A percentile compares a stretch with the other conserved stretches of the same genome.
These are phyloP conservation scores for Tanytarsus gracilentus DNA, from an alignment of 2,888 invertebrate species.

Conservation along the genomic window DNA sequence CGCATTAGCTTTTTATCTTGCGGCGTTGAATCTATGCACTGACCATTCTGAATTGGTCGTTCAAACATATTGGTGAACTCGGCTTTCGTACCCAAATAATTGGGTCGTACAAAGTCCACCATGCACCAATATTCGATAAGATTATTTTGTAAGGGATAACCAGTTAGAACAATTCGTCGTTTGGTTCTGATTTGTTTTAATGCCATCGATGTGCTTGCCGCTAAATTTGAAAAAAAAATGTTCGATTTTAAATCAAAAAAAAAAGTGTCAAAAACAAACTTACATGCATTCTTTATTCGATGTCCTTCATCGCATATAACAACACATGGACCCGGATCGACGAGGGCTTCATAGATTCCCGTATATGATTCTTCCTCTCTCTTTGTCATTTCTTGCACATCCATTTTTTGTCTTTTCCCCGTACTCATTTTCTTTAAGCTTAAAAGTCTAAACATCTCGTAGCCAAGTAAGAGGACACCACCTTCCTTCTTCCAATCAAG, in stretches of 20 bases:
- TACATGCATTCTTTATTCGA: slow-evolving; percentile 82
- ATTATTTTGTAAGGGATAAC: slow-evolving; percentile 97
- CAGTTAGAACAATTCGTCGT: slow-evolving; percentile 89
- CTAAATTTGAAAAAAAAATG: slow-evolving; percentile 37
- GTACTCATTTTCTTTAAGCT: slow-evolving; percentile 72
- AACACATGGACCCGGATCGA: slow-evolving; percentile 86
- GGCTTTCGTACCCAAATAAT: slow-evolving; percentile 91
- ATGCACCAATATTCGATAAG: slow-evolving; percentile 96
- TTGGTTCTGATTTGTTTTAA: slow-evolving; percentile 91
- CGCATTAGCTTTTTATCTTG: slow-evolving; percentile 90
- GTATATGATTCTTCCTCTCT: slow-evolving; percentile 67
- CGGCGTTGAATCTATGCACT: slow-evolving; percentile 93
- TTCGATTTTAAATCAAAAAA: not conserved
- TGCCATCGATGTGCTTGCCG: slow-evolving; percentile 91
- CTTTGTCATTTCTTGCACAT: too few relatives aligned
- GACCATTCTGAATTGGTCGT: slow-evolving; percentile 95
- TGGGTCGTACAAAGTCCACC: slow-evolving; percentile 97
- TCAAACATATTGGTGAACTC: slow-evolving; percentile 99
- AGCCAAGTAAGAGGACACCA: slow-evolving; percentile 92
- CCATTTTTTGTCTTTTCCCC: slow-evolving; percentile 44
- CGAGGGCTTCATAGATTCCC: slow-evolving; percentile 74
- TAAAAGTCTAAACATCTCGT: slow-evolving; percentile 88
- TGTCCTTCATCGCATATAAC: slow-evolving; percentile 97
- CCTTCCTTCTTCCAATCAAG: slow-evolving; percentile 79
- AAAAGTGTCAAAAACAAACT: not conserved